Conservation (phyloP, 2,888 invertebrate species). For the Stomorhina lunata region DNA sequence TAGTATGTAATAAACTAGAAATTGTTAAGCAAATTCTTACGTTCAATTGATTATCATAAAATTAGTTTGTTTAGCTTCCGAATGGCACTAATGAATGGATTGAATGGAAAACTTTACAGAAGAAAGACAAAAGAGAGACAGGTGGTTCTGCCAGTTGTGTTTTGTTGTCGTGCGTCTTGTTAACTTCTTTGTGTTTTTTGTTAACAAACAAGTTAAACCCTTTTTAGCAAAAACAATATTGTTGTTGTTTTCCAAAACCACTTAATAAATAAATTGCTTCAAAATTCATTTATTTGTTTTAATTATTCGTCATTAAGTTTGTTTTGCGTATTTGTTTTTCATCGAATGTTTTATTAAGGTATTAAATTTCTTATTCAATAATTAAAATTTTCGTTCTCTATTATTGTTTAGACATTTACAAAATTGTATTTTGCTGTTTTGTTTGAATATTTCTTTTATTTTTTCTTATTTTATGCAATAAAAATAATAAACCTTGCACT, state of each 20-base stretch:
- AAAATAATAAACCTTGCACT: conserved; percentile 55
- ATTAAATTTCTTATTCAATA: no score
- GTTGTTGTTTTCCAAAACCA: not conserved
- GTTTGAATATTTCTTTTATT: not conserved
- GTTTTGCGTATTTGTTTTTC: no score
- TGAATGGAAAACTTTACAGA: not conserved
- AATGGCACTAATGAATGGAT: not conserved
- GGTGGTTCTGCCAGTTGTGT: conserved; percentile 54
- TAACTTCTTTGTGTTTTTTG: not conserved
- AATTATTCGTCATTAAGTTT: no score
- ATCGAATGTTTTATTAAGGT: no score
- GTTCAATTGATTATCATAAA: no score
- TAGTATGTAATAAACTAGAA: no score
- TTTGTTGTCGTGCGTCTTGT: not conserved
- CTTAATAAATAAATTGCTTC: not conserved
- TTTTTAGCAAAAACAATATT: not conserved
- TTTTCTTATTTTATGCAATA: conserved; percentile 55
- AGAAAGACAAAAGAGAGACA: not conserved
- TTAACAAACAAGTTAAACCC: not conserved
- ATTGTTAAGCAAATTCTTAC: no score
- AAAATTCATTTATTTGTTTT: not conserved
- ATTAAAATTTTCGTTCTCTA: not conserved
- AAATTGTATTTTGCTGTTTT: not conserved
- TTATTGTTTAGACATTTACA: no score
- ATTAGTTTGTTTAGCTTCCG: not conserved